These are phyloP conservation scores for Lucilia sericata DNA, from an alignment of 1,140 invertebrate genomes.

Conservation along the genomic window DNA sequence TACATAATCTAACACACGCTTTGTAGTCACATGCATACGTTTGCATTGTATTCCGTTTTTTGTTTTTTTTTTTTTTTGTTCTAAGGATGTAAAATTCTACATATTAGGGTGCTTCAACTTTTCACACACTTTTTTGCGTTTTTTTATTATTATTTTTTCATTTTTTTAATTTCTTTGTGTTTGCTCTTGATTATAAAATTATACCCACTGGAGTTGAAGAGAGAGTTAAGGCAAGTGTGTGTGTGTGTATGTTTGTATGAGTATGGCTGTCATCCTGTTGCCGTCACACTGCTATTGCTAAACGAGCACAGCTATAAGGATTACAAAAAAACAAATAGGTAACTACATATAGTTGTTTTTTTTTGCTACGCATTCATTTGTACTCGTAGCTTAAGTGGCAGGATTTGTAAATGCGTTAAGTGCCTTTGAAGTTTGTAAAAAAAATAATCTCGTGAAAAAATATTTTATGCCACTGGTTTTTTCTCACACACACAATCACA, in stretches of 20 bases:
- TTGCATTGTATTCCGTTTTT: background rate
- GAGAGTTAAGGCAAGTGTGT: background rate
- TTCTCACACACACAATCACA: background rate
- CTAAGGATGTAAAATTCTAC: background rate
- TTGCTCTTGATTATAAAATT: conserved; percentile 27
- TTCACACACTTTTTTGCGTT: background rate
- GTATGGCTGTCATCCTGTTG: background rate
- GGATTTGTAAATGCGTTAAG: conserved; percentile 28
- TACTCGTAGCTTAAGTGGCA: background rate
- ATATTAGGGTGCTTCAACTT: background rate
- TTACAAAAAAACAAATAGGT: background rate
- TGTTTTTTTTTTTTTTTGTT: too few species aligned
- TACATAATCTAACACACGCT: background rate
- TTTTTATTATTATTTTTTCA: background rate
- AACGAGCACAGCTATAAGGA: background rate
- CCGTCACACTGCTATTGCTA: background rate
- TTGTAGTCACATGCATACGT: background rate
- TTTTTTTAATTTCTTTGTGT: background rate
- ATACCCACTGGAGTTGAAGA: conserved; percentile 22
- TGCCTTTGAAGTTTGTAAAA: background rate
- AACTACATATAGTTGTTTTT: background rate
- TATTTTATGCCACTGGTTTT: background rate
- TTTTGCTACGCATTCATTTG: conserved; percentile 4
- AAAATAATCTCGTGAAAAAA: background rate
- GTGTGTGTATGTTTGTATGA: background rate